Evolutionary conservation across 2,797 vertebrate genomes (phyloP).

Genomic region (Chaetophractus vellerosus): DNA sequence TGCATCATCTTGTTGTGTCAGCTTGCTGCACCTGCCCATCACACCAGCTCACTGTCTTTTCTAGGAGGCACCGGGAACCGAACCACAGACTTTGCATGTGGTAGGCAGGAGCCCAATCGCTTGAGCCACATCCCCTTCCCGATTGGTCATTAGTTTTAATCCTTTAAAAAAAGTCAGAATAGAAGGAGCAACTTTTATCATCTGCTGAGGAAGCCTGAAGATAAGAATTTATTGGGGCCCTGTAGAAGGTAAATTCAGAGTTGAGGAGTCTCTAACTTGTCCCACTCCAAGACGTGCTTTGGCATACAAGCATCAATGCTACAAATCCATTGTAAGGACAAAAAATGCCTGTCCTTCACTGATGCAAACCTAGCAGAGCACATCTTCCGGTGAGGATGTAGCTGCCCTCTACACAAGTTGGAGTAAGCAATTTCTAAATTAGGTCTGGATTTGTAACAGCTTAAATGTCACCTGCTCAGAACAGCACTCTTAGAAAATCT

Average conservation of each 20-base stretch:
- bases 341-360: background rate
- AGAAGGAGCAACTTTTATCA: background rate
- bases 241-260: background rate
- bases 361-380: background rate
- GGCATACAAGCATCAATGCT: background rate
- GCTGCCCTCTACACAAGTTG: background rate
- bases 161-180: background rate
- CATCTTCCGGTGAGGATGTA: background rate
- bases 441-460: background rate
- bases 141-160: background rate
- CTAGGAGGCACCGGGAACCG: too few relatives aligned
- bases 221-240: background rate
- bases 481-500: background rate
- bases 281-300: background rate
- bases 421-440: background rate
- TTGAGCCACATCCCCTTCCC: too few relatives aligned
- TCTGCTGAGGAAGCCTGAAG: conserved; percentile 20
- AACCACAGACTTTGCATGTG: too few relatives aligned
- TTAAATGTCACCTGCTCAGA: background rate
- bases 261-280: background rate
- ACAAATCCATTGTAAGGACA: background rate
- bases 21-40: too few relatives aligned
- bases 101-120: too few relatives aligned
- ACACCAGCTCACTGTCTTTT: too few relatives aligned
- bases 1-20: too few relatives aligned